Conservation (phyloP, 2,888 invertebrate genomes). For the Nomada flava region DNA sequence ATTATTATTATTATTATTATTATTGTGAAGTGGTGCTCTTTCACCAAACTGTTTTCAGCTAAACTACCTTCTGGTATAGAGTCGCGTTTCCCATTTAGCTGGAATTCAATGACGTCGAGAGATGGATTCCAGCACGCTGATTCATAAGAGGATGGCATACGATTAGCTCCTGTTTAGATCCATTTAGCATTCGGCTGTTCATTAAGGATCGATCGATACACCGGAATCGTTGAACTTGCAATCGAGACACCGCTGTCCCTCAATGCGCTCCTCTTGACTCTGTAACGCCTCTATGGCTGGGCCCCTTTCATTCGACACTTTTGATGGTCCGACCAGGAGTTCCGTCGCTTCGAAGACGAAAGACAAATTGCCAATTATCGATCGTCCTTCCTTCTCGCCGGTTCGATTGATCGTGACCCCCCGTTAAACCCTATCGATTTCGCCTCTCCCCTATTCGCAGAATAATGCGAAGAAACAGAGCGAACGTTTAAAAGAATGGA, state of each 20-base stretch:
- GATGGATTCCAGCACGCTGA: constrained; percentile 51
- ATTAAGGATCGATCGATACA: constrained; percentile 63
- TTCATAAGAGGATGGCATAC: constrained; percentile 46
- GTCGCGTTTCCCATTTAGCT: constrained; percentile 43
- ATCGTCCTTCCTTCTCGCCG: constrained; percentile 25
- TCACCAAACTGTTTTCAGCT: constrained; percentile 9
- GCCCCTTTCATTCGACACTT: constrained; percentile 55
- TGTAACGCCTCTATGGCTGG: constrained; percentile 55
- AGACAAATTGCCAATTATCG: constrained; percentile 54
- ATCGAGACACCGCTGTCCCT: constrained; percentile 55
- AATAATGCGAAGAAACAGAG: background rate
- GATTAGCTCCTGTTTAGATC: constrained; percentile 72
- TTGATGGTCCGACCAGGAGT: constrained; percentile 48
- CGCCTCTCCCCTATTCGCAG: background rate
- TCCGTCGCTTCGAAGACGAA: constrained; percentile 51
- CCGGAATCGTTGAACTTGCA: constrained; percentile 62
- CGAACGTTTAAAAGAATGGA: background rate
- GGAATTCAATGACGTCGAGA: constrained; percentile 56
- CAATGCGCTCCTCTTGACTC: constrained; percentile 34
- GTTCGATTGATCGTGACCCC: background rate
- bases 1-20: background rate
- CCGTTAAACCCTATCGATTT: constrained; percentile 22
- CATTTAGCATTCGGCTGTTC: constrained; percentile 64
- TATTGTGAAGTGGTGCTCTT: too few species aligned
- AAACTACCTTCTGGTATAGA: background rate